Evolutionary conservation across 2,113 vertebrate genomes (phyloP), one percentile per base, ranked within the genome.

Genomic region (Phaethornis superciliosus): DNA sequence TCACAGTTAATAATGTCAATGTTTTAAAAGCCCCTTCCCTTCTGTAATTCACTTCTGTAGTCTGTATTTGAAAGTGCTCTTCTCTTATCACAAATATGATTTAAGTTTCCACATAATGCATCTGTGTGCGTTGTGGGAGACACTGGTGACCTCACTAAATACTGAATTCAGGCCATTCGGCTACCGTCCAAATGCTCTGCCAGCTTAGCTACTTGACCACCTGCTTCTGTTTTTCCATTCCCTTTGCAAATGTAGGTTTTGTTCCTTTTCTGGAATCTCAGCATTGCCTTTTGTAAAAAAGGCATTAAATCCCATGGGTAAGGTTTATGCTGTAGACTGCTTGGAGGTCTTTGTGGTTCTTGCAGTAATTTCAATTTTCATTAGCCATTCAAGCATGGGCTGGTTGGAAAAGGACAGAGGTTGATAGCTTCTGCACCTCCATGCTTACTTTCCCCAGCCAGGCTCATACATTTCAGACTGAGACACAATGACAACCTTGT

Each of bases 191-290:
- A 97, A 92, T 80, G 65, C 67, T 87, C 74, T 95, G 91, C 81
- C 93, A 93, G 92, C 78, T 96, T 95, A 96, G 93, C 93, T 90
- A 62, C 85, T 95, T 96, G 89, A 96, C 92, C 94, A 97, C 95
- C 96, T 96, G 96, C 96, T 95, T 97, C 96, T 97, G 95, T 94
- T 97, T 97, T 97, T 97, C 87, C 79, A 58, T 92, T 93, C 85
- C 27, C 60, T 91, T 97, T 96, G 88, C 80, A 91, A 93, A 90
- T 89, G 83, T 71, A 91, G 88, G 56, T 70, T 95, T 97, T 97
- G 78, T 95, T 96, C 22, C 33, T 58, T 67, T 94, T 90, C 74
- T 94, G 94, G 72, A 78, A 60, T 94, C 63, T 91, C 40, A 40
- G n/a, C 33, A 20, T 55, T 81, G 70, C 42, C 42, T 91, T 92